Evolutionary conservation across 1,140 invertebrate species (phyloP).

Genomic region (Pachypeltis micranthus): DNA sequence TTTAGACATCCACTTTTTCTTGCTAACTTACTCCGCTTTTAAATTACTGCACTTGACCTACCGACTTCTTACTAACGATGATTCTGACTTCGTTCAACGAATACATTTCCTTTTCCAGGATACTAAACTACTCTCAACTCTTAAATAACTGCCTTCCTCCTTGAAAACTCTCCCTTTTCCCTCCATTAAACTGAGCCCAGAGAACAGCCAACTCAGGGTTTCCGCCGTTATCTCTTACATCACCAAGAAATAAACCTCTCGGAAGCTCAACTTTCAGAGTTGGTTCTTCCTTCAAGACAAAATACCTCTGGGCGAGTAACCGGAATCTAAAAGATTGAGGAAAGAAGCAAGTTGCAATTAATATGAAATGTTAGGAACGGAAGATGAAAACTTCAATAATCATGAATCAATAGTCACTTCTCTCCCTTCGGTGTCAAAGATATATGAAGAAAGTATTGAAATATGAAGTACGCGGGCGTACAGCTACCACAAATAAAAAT

Average conservation of each 20-base stretch:
- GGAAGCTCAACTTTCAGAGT: background rate
- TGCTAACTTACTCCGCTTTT: too few relatives aligned
- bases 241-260: background rate
- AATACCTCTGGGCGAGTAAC: too few relatives aligned
- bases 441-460: too few relatives aligned
- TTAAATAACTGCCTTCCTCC: background rate
- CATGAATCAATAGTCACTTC: too few relatives aligned
- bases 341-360: too few relatives aligned
- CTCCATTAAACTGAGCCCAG: background rate
- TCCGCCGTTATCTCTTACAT: background rate
- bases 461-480: too few relatives aligned
- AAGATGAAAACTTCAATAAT: too few relatives aligned
- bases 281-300: background rate
- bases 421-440: too few relatives aligned
- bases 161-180: slow-evolving; percentile 1
- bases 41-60: slow-evolving; percentile 2
- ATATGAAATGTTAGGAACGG: too few relatives aligned
- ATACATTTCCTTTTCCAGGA: background rate
- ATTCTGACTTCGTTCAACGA: background rate
- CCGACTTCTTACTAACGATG: background rate
- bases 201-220: background rate
- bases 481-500: too few relatives aligned
- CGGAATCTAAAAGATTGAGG: too few relatives aligned
- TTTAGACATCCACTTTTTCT: too few relatives aligned
- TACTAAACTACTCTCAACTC: background rate